Evolutionary conservation across 2,797 vertebrate species (phyloP).

Genomic region (Sebastes aleutianus): DNA sequence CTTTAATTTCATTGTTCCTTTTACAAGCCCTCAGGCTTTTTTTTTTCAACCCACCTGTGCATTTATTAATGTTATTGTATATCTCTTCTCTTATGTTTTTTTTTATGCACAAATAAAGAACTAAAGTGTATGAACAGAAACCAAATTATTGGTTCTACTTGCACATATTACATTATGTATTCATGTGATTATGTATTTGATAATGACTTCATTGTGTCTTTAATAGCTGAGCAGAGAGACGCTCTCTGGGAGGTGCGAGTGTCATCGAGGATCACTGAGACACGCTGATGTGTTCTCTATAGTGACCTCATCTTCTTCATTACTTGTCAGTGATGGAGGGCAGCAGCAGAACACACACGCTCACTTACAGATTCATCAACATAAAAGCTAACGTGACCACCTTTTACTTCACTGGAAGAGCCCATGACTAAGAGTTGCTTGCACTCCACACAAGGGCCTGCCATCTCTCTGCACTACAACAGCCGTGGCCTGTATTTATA

Average conservation of each 20-base stretch:
- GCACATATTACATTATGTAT: neutral
- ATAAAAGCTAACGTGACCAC: constrained; percentile 31
- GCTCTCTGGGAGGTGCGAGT: neutral
- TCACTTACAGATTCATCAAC: constrained; percentile 40
- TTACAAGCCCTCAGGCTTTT: too few species aligned
- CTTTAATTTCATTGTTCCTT: too few species aligned
- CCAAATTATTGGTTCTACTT: too few species aligned
- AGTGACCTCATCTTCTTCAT: constrained; percentile 58
- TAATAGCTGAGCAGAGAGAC: neutral
- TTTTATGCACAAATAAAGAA: too few species aligned
- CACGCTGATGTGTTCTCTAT: neutral
- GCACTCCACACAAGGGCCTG: constrained; percentile 51
- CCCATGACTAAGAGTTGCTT: constrained; percentile 44
- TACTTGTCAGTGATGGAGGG: constrained; percentile 56
- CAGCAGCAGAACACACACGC: constrained; percentile 55
- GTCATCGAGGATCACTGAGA: constrained; percentile 7
- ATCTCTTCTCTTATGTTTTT: too few species aligned
- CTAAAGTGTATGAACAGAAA: too few species aligned
- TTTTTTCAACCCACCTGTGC: too few species aligned
- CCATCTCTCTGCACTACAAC: constrained; percentile 59
- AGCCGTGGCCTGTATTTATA: constrained; percentile 74
- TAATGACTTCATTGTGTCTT: neutral
- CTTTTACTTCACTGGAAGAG: constrained; percentile 31
- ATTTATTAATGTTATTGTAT: too few species aligned
- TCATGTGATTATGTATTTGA: neutral